phyloP scores from a whole-genome alignment of 2,888 invertebrate species.

The Leptarthrus brevirostris region DNA sequence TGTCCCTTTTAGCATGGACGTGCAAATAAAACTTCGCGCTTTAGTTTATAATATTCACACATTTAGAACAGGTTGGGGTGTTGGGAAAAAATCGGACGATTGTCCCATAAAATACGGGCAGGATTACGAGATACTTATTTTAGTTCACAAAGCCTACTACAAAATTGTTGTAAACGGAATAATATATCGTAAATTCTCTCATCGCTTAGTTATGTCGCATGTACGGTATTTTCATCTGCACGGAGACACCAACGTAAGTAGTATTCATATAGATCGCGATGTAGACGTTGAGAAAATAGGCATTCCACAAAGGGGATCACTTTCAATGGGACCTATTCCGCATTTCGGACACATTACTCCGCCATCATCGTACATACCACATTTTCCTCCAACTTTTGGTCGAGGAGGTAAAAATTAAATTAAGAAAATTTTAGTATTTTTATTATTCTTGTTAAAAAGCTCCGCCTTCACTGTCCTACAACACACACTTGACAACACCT shows the following conservation, averaged over 20 bases:
- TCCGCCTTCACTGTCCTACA: too few relatives aligned
- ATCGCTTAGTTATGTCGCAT: slow-evolving; percentile 76
- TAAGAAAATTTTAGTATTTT: too few relatives aligned
- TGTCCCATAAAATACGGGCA: slow-evolving; percentile 76
- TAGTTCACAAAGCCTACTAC: slow-evolving; percentile 69
- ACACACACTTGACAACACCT: too few relatives aligned
- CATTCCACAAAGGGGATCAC: too few relatives aligned
- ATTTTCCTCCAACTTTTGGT: too few relatives aligned
- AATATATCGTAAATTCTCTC: slow-evolving; percentile 82
- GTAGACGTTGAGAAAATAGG: too few relatives aligned
- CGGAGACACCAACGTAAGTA: slow-evolving; percentile 78
- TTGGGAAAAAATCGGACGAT: slow-evolving; percentile 68
- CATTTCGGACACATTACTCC: background rate
- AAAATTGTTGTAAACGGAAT: slow-evolving; percentile 84
- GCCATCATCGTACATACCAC: background rate
- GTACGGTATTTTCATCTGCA: slow-evolving; percentile 79
- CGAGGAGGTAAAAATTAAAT: too few relatives aligned
- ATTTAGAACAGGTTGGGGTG: too few relatives aligned
- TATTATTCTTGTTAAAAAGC: too few relatives aligned
- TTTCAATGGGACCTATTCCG: too few relatives aligned
- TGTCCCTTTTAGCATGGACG: slow-evolving; percentile 78
- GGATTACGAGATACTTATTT: slow-evolving; percentile 77
- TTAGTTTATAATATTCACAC: slow-evolving; percentile 69
- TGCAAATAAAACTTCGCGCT: slow-evolving; percentile 69
- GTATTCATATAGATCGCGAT: slow-evolving; percentile 76